Conservation (phyloP, 2,113 vertebrate genomes). For the Spea bombifrons region DNA sequence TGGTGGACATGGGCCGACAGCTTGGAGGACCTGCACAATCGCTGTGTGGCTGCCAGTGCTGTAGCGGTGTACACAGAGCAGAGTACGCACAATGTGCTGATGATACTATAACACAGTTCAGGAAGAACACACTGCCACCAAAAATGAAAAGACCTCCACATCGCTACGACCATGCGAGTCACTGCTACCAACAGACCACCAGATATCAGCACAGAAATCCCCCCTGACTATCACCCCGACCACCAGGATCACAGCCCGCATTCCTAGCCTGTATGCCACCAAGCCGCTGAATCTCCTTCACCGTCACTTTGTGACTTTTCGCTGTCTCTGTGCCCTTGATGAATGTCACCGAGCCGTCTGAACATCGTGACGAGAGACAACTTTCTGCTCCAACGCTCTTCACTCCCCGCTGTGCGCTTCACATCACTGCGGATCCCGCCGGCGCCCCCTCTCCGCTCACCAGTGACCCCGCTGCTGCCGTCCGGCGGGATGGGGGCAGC, state of each 20-base stretch:
- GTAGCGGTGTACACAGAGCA: constrained; percentile 12
- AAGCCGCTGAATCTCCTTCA: not conserved
- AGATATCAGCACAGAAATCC: not conserved
- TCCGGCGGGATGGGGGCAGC: constrained; percentile 63
- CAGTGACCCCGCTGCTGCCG: constrained; percentile 61
- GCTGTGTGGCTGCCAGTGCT: constrained; percentile 24
- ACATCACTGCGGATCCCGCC: constrained; percentile 38
- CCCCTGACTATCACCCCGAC: not conserved
- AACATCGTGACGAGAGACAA: constrained; percentile 22
- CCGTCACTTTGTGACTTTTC: not conserved
- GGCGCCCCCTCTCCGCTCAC: constrained; percentile 52
- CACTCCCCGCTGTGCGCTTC: constrained; percentile 33
- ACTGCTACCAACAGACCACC: not conserved
- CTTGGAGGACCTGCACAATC: constrained; percentile 19
- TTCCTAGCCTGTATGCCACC: not conserved
- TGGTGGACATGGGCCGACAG: constrained; percentile 3
- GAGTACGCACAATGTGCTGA: constrained; percentile 18
- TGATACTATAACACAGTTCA: constrained; percentile 1
- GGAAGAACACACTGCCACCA: too few relatives aligned
- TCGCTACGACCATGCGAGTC: too few relatives aligned
- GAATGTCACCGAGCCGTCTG: constrained; percentile 1
- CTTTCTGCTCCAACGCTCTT: constrained; percentile 6
- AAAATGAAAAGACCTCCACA: too few relatives aligned
- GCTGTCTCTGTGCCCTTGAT: constrained; percentile 29
- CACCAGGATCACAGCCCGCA: not conserved